phyloP scores from a whole-genome alignment of 30 jellyfish, hydroid and myxozoan species.

The Sanderia malayensis region DNA sequence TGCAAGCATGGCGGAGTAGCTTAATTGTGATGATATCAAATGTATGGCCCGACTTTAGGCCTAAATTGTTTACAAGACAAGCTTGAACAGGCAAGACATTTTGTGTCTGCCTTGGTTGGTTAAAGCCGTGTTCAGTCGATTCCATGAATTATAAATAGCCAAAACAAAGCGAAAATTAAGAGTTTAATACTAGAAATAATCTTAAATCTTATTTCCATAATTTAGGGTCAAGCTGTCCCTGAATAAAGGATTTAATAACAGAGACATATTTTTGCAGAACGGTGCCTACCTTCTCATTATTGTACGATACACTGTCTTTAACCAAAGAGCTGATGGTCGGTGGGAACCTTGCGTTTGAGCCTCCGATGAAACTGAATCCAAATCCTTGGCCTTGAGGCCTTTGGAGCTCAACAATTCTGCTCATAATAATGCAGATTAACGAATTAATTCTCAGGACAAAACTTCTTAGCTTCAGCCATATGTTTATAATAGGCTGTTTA shows the following conservation, averaged over 20 bases:
- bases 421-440: neutral
- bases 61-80: too few relatives aligned
- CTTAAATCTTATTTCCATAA: too few relatives aligned
- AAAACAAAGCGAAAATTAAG: neutral
- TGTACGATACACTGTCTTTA: conserved; percentile 80
- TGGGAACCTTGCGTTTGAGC: conserved; percentile 89
- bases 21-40: too few relatives aligned
- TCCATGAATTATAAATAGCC: neutral
- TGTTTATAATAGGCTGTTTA: too few relatives aligned
- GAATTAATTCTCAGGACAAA: neutral
- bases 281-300: conserved; percentile 76
- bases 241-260: too few relatives aligned
- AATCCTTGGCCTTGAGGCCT: conserved; percentile 84
- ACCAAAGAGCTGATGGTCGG: conserved; percentile 88
- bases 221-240: too few relatives aligned
- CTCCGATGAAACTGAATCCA: conserved; percentile 96
- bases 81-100: too few relatives aligned
- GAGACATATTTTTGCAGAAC: too few relatives aligned
- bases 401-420: conserved; percentile 58
- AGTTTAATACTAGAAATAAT: neutral
- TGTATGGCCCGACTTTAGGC: too few relatives aligned
- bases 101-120: neutral
- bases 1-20: too few relatives aligned
- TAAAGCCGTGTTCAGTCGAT: neutral
- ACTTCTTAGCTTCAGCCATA: too few relatives aligned